Percentiles rank a stretch among this genome's conserved stretches.
phyloP scores from a whole-genome alignment of 2,797 vertebrate species.

The Sebastiscus tertius region DNA sequence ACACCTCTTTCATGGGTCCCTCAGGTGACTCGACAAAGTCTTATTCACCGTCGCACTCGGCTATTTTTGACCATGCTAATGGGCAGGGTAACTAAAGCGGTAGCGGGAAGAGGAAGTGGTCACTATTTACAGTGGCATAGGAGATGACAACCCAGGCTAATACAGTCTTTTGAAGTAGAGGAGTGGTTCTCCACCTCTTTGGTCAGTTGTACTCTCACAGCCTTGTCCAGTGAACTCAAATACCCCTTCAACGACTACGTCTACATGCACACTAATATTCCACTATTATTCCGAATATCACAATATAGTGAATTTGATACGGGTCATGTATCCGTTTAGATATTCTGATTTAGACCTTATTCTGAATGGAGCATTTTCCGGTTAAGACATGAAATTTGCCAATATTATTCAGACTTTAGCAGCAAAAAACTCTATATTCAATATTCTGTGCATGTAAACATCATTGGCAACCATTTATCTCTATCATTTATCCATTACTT shows the following conservation, averaged over 20 bases:
- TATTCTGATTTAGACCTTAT: not conserved
- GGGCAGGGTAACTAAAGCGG: constrained; percentile 40
- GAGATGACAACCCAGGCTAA: constrained; percentile 39
- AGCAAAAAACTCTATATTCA: no score
- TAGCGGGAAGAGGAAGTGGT: constrained; percentile 61
- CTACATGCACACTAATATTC: no score
- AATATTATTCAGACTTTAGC: not conserved
- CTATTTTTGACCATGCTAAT: constrained; percentile 65
- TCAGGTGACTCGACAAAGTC: constrained; percentile 64
- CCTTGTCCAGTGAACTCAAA: not conserved
- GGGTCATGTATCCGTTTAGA: not conserved
- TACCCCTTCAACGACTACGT: not conserved
- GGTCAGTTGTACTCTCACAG: not conserved
- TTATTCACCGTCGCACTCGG: constrained; percentile 52
- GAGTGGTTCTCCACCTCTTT: not conserved
- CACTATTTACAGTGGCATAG: constrained; percentile 44
- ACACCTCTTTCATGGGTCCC: constrained; percentile 43
- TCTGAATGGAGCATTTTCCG: not conserved
- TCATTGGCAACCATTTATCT: no score
- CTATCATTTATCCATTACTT: no score
- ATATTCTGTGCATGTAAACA: not conserved
- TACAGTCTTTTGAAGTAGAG: constrained; percentile 38
- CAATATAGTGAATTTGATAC: not conserved
- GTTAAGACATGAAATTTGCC: not conserved
- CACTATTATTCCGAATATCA: no score